Evolutionary conservation across 2,888 invertebrate genomes (phyloP), one percentile per base, ranked within the genome.

Genomic region (Diarsia dahlii): DNA sequence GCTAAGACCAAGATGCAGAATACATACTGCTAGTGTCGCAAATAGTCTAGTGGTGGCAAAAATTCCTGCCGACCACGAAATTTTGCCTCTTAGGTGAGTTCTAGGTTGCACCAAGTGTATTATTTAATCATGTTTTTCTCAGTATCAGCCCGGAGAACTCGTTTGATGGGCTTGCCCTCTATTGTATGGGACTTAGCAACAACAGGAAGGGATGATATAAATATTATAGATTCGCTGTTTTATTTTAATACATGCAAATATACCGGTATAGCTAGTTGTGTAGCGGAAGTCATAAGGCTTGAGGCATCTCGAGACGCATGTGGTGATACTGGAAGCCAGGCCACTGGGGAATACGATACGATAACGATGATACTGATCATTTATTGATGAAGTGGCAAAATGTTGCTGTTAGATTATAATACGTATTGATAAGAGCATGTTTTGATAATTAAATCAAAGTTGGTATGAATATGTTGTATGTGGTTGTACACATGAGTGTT

Each of bases 181-280:
- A 13, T 56, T 13, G 6, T 10, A 56, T 13, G 13, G 6, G 23
- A 23, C 23, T 23, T 23, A 23, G 8, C 13, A 58, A 23, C 8
- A 56, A 58, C 23, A 28, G 28, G 15, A 15, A 18, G 18, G 3
- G 3, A 34, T 28, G 28, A 45, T 23, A 23, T 20, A 3, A 70
- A 60, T 45, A n/a, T 10, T 45, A n/a, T 3, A n/a, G 63, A 63
- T 46, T 50, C 3, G 12, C 13, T 54, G 39, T 0, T 6, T 66
- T 80, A 78, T 73, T 74, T 69, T 3, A 48, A 0, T 28, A 34
- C 23, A 50, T 67, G 62, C 45, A 73, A 74, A 73, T 79, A 79
- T n/a, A 72, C 58, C 50, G n/a, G 66, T 56, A 63, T 15, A 66
- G 64, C 54, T 62, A 39, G 60, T 48, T n/a, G 3, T 72, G 46